These are phyloP conservation scores for Aphelenchoides besseyi DNA, from an alignment of 1,140 invertebrate genomes.

Conservation along the genomic window DNA sequence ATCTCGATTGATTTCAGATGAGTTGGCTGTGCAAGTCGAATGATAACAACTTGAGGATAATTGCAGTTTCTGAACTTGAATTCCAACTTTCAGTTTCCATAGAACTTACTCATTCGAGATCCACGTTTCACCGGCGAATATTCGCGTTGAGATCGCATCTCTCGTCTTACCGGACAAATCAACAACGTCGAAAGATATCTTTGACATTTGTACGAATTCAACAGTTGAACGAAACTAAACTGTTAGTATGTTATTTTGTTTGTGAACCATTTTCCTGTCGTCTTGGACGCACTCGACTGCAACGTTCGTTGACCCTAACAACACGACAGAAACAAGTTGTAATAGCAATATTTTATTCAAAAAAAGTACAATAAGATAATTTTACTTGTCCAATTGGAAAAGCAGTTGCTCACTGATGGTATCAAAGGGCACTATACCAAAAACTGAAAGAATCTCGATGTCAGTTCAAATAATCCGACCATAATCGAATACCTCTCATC, in stretches of 20 bases:
- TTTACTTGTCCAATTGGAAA: constrained; percentile 36
- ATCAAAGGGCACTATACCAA: constrained; percentile 61
- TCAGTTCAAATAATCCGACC: too few relatives aligned
- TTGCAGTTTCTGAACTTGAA: constrained; percentile 3
- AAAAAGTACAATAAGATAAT: neutral
- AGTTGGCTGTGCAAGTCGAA: neutral
- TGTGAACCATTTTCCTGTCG: neutral
- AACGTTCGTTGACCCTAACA: neutral
- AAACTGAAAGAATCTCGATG: too few relatives aligned
- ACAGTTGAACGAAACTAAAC: neutral
- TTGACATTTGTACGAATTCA: neutral
- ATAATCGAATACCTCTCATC: too few relatives aligned
- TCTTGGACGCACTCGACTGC: neutral
- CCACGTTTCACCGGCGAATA: neutral
- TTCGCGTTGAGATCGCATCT: neutral
- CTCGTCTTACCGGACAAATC: neutral
- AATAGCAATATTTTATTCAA: constrained; percentile 5
- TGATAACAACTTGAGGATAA: constrained; percentile 1
- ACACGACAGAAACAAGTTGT: neutral
- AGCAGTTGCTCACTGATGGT: constrained; percentile 55
- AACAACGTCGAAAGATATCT: neutral
- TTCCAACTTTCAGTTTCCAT: neutral
- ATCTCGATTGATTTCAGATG: neutral
- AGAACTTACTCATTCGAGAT: neutral
- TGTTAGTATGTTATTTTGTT: neutral